A percentile compares a stretch with the other conserved stretches of the same genome.
phyloP scores from a whole-genome alignment of 2,797 vertebrate genomes.

The Prionace glauca region DNA sequence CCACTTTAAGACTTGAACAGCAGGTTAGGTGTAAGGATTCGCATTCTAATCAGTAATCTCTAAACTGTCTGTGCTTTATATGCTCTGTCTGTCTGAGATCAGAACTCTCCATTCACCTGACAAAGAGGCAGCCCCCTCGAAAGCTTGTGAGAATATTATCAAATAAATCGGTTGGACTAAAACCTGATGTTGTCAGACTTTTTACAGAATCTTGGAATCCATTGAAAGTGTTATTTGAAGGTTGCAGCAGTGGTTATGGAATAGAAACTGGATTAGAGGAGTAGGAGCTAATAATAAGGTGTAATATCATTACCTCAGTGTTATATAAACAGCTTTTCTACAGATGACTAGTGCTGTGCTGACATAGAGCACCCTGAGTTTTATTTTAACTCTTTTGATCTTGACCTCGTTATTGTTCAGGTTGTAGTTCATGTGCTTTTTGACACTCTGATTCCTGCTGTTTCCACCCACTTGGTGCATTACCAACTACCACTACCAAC shows the following conservation, averaged over 20 bases:
- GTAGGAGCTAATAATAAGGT: background rate
- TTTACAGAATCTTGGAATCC: background rate
- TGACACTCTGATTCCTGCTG: conserved; percentile 41
- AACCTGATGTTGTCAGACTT: no score
- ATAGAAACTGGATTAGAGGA: background rate
- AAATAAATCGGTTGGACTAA: no score
- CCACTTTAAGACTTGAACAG: no score
- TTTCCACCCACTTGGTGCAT: background rate
- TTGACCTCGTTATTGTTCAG: conserved; percentile 40
- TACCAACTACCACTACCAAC: background rate
- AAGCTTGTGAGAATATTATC: no score
- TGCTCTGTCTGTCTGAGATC: no score
- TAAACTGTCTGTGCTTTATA: no score
- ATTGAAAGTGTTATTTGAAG: background rate
- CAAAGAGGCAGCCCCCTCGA: no score
- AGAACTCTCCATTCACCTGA: no score
- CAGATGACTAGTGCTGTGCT: background rate
- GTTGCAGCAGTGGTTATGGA: background rate
- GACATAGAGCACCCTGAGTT: background rate
- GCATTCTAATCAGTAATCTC: no score
- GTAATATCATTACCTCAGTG: background rate
- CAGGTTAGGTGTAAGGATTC: no score
- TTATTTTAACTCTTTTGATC: conserved; percentile 48
- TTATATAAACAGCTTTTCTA: background rate
- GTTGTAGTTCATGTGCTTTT: conserved; percentile 40